Evolutionary conservation across 2,113 vertebrate species (phyloP).

Genomic region (Lamprotornis superbus): DNA sequence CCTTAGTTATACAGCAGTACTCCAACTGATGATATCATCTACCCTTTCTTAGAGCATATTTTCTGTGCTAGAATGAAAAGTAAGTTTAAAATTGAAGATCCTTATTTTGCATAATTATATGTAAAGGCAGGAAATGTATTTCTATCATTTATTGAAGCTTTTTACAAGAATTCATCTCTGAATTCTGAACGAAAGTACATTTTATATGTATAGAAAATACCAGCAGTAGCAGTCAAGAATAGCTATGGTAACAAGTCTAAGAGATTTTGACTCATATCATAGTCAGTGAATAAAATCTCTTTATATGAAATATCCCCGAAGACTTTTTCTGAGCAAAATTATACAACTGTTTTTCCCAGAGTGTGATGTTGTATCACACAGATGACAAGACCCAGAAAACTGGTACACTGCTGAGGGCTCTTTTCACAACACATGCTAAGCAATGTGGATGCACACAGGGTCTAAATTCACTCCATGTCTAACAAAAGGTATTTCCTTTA

Average conservation of each 20-base stretch:
- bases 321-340: slow-evolving; percentile 36
- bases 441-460: neutral
- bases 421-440: neutral
- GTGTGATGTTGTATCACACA: slow-evolving; percentile 2
- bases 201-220: slow-evolving; percentile 58
- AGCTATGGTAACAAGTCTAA: slow-evolving; percentile 44
- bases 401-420: slow-evolving; percentile 26
- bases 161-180: slow-evolving; percentile 1
- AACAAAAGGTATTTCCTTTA: neutral
- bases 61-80: slow-evolving; percentile 35
- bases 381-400: slow-evolving; percentile 17
- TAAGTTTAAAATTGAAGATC: slow-evolving; percentile 25
- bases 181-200: slow-evolving; percentile 35
- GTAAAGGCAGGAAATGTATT: slow-evolving; percentile 43
- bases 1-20: neutral
- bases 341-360: slow-evolving; percentile 39
- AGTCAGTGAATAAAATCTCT: slow-evolving; percentile 58
- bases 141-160: slow-evolving; percentile 46
- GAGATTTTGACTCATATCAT: slow-evolving; percentile 55
- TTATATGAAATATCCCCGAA: slow-evolving; percentile 19
- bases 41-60: slow-evolving; percentile 25
- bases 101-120: slow-evolving; percentile 56
- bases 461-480: neutral
- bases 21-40: neutral
- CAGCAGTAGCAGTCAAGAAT: slow-evolving; percentile 45